Conservation (phyloP, 2,888 invertebrate species). For the Pristionchus entomophagus region DNA sequence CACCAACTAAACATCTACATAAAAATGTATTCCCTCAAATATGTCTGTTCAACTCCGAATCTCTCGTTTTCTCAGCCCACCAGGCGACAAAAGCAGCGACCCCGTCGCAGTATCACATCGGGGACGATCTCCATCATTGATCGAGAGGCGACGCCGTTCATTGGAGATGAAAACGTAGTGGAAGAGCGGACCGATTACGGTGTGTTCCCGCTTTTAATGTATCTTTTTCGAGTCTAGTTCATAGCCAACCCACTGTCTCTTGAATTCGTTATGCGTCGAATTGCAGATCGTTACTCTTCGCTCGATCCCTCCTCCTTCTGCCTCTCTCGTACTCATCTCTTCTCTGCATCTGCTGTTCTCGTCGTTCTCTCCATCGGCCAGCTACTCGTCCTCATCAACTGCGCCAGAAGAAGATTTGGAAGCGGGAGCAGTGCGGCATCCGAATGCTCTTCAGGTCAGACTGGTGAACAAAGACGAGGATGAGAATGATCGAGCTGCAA, state of each 20-base stretch:
- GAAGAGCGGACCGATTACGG: not conserved
- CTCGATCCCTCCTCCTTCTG: not conserved
- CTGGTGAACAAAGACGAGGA: not conserved
- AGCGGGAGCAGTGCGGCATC: not conserved
- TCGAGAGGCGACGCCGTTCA: not conserved
- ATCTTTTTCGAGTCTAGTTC: no score
- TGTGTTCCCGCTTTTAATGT: no score
- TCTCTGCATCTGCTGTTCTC: constrained; percentile 6
- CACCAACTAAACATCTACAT: no score
- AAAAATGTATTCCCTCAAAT: no score
- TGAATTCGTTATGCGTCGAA: no score
- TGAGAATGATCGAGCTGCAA: no score
- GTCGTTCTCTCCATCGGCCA: constrained; percentile 6
- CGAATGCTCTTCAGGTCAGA: constrained; percentile 33
- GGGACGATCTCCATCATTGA: constrained; percentile 38
- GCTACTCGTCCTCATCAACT: constrained; percentile 38
- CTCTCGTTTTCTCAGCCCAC: not conserved
- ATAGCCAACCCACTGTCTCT: no score
- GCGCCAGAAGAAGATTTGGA: not conserved
- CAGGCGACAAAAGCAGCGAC: not conserved
- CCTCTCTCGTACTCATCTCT: constrained; percentile 32
- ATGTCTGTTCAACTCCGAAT: no score
- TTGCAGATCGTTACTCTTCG: not conserved
- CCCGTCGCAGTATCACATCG: constrained; percentile 19
- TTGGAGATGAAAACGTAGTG: not conserved